These are phyloP conservation scores for Uropsilus gracilis DNA, from an alignment of 2,113 vertebrate species.

Conservation along the genomic window DNA sequence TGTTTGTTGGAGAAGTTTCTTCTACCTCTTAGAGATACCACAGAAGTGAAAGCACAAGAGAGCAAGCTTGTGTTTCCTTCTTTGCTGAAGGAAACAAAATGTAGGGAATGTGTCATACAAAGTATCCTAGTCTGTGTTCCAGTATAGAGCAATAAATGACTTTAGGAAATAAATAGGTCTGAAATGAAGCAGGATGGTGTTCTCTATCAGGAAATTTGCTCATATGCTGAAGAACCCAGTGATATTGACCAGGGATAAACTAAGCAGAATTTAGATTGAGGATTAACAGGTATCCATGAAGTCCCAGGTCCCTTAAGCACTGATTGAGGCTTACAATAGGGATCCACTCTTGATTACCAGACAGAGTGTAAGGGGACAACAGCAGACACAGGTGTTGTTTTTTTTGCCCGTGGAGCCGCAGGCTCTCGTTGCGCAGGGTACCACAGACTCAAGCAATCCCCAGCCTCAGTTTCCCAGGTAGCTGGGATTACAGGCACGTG, in stretches of 20 bases:
- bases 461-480: no score
- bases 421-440: no score
- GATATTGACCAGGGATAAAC: not conserved
- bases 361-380: not conserved
- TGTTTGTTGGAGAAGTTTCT: not conserved
- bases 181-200: not conserved
- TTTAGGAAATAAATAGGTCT: not conserved
- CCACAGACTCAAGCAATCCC: no score
- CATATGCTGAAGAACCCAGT: not conserved
- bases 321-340: not conserved
- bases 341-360: not conserved
- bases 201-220: not conserved
- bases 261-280: not conserved
- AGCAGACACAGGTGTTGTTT: not conserved
- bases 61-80: not conserved
- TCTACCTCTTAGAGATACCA: not conserved
- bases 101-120: not conserved
- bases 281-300: not conserved
- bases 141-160: not conserved
- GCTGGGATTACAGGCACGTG: no score
- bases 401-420: no score
- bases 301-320: not conserved
- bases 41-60: not conserved
- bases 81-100: not conserved
- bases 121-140: not conserved